Conservation (phyloP, 2,888 invertebrate genomes). For the Leptinotarsa rubiginosa region DNA sequence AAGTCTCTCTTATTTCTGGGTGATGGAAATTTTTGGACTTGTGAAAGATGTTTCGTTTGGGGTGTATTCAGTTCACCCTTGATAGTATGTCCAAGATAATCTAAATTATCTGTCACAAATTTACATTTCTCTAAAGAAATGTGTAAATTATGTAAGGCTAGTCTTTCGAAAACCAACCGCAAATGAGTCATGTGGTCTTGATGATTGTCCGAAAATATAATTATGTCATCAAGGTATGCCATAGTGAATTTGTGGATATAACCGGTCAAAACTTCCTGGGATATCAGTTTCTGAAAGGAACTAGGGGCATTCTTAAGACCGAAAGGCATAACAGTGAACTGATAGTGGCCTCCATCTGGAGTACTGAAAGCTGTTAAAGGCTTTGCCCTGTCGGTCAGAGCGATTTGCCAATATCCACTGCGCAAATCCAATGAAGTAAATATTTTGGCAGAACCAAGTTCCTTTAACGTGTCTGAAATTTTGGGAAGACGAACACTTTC, state of each 20-base stretch:
- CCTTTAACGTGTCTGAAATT: constrained; percentile 22
- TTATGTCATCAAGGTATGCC: constrained; percentile 31
- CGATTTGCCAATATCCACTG: constrained; percentile 34
- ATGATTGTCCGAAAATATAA: constrained; percentile 22
- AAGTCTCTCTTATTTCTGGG: constrained; percentile 13
- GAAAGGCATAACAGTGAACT: constrained; percentile 37
- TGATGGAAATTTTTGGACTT: neutral
- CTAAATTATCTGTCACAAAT: constrained; percentile 14
- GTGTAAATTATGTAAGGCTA: constrained; percentile 12
- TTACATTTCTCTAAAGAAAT: constrained; percentile 17
- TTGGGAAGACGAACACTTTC: neutral
- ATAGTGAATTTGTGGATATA: constrained; percentile 18
- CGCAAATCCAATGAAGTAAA: constrained; percentile 22
- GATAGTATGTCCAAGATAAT: constrained; percentile 21
- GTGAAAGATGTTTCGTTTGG: constrained; percentile 8
- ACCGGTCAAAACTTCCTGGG: constrained; percentile 13
- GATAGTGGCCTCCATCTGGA: constrained; percentile 25
- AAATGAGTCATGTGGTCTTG: constrained; percentile 14
- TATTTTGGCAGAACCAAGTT: constrained; percentile 20
- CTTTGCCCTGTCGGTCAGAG: constrained; percentile 12
- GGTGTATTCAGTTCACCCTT: constrained; percentile 10
- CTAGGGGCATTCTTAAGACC: constrained; percentile 28
- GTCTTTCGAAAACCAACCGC: constrained; percentile 9
- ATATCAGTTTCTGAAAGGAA: constrained; percentile 28
- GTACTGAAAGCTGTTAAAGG: constrained; percentile 31